Evolutionary conservation across 2,888 invertebrate genomes (phyloP), one percentile per base, ranked within the genome.

Genomic region (Cosmorhoe ocellata): DNA sequence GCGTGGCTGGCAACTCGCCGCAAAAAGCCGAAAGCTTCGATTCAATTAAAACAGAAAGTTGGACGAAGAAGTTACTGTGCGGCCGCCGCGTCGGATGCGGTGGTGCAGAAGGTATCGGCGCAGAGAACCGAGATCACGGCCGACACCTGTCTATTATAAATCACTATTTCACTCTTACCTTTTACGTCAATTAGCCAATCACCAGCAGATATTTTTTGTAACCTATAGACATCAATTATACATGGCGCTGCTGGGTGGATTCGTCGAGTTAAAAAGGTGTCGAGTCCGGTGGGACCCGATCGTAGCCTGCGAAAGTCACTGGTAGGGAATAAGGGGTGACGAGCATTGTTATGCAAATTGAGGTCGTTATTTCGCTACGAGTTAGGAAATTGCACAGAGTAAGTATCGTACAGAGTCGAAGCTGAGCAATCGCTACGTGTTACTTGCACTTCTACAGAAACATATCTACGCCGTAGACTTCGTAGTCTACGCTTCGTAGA

Each of bases 301-400:
- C 70, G 76, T 73, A 74, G 82, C 82, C 85, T 82, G 84, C 77
- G 79, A 84, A 86, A 84, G 86, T 82, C 86, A 74, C 81, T 80
- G 80, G 84, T 81, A 74, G 85, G 81, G 84, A 81, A 82, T 82
- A 83, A 85, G 87, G 87, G 88, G 88, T 87, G 87, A 85, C 84
- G 81, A 88, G 86, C 84, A 89, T 88, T 90, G 89, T 89, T 90
- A 90, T 90, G 89, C 82, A 89, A 89, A 90, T 89, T 86, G 86
- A 85, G 87, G 89, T 89, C 88, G 88, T 90, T 88, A 90, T 90
- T 88, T 87, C 84, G 84, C 84, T 83, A 84, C 85, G 86, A 85
- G 85, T 84, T 85, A 86, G 85, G 86, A 88, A 88, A 87, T 85
- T 84, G 85, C 83, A 46, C 46, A 46, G 46, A 42, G 12, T 38